Base-by-base conservation (phyloP, 1,140 invertebrate genomes). In the Carcinoscorpius rotundicauda region DNA sequence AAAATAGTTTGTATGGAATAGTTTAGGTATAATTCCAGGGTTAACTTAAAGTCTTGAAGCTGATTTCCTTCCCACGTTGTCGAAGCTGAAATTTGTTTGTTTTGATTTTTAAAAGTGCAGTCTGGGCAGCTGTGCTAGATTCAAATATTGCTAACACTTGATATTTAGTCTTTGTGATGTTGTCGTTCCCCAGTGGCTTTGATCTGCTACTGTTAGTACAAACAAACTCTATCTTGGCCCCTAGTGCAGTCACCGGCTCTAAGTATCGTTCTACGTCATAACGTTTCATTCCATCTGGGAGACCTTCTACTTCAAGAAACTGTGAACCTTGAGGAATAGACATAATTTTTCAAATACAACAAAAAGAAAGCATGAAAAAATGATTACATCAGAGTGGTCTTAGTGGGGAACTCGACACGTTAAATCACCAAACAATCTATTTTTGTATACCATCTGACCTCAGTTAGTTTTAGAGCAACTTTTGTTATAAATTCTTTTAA, bases 41-140 rank as follows among this genome's bases (percentile, higher is more conserved):
- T 29, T 29, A 29, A 29, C 29, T 29, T 29, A 29, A 29, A 29
- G 29, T 29, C 29, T 29, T 29, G 29, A 29, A 29, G 29, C 29
- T 29, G 29, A 29, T 29, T 29, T 29, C 29, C 29, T 29, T 29
- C 29, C 29, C 29, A 29, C 29, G 29, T 29, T 29, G 29, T 29
- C 29, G 29, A 29, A 71, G 58, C 48, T 71, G 68, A 63, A 71
- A 71, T 57, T 71, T 71, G 51, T 61, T 56, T 6, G 70, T 70
- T 62, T 71, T 71, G 57, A 71, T 70, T 52, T 62, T 68, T 8
- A 71, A 53, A 51, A 70, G 66, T 52, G 70, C 70, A 68, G 65
- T 69, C 59, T 71, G 70, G 60, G 70, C 70, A 29, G 69, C 68
- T 52, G 68, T 69, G 59, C 70, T 68, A 60, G 49, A 66, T 53